phyloP scores from a whole-genome alignment of 2,797 vertebrate genomes.

The Iguana delicatissima region DNA sequence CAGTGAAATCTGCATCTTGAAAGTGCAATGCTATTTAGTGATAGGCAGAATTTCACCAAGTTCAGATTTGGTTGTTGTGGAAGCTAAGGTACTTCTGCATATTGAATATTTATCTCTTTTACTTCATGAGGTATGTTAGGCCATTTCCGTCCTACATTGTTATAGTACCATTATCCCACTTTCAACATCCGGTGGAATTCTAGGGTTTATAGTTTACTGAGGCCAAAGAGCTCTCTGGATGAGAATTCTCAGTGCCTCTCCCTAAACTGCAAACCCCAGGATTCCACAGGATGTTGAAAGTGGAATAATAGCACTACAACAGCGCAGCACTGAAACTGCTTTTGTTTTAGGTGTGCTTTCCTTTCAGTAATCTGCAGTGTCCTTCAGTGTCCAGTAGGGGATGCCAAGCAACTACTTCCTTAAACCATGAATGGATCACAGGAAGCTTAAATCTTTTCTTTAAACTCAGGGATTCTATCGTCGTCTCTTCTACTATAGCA shows the following conservation, averaged over 20 bases:
- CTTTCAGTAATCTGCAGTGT: not conserved
- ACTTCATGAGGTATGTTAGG: not conserved
- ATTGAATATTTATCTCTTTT: not conserved
- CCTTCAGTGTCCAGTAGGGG: constrained; percentile 56
- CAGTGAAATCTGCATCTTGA: not conserved
- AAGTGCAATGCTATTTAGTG: not conserved
- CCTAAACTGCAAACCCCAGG: no score
- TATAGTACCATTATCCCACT: no score
- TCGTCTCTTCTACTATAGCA: not conserved
- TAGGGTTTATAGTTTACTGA: no score
- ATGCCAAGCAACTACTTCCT: not conserved
- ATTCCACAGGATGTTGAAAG: no score
- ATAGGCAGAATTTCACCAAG: not conserved
- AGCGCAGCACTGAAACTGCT: no score
- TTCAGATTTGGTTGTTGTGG: not conserved
- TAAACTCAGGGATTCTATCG: not conserved
- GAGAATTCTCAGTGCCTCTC: no score
- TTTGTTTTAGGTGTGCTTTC: not conserved
- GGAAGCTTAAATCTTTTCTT: constrained; percentile 4
- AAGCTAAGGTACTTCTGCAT: not conserved
- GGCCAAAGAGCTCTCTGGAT: no score
- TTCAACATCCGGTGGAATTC: no score
- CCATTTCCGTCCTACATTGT: no score
- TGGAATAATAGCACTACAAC: no score
- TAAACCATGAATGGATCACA: not conserved